phyloP scores from a whole-genome alignment of 2,888 invertebrate genomes.

The Andrena chrysosceles region DNA sequence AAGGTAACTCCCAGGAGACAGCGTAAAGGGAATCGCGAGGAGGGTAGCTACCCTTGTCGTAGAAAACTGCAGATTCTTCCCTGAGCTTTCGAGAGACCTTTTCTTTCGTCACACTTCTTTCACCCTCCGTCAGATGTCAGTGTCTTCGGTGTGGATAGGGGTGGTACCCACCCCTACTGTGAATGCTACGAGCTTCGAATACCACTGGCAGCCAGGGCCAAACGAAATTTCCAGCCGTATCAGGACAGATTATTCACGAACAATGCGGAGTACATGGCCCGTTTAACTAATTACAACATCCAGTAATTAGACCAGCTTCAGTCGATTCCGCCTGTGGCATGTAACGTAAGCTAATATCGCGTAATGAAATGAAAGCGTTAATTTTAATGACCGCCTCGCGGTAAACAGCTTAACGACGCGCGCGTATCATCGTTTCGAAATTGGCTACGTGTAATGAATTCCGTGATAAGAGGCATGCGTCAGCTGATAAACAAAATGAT shows the following conservation, averaged over 20 bases:
- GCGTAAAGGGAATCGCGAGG: conserved; percentile 6
- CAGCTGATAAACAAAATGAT: conserved; percentile 55
- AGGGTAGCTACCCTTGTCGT: conserved; percentile 21
- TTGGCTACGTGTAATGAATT: conserved; percentile 44
- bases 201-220: not conserved
- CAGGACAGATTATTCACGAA: conserved; percentile 21
- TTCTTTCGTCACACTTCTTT: conserved; percentile 59
- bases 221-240: conserved; percentile 6
- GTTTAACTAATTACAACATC: conserved; percentile 35
- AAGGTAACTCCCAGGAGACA: conserved; percentile 19
- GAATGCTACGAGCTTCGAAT: conserved; percentile 1
- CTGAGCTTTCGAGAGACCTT: conserved; percentile 40
- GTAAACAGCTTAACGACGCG: conserved; percentile 65
- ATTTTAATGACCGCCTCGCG: conserved; percentile 48
- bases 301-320: conserved; percentile 33
- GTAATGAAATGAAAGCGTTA: conserved; percentile 38
- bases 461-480: conserved; percentile 57
- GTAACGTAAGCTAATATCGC: conserved; percentile 35
- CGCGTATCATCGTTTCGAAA: conserved; percentile 47
- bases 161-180: conserved; percentile 2
- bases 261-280: not conserved
- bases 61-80: conserved; percentile 56
- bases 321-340: not conserved
- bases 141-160: conserved; percentile 11
- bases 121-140: conserved; percentile 74